phyloP scores from a whole-genome alignment of 2,113 vertebrate genomes.

The Butorides virescens region DNA sequence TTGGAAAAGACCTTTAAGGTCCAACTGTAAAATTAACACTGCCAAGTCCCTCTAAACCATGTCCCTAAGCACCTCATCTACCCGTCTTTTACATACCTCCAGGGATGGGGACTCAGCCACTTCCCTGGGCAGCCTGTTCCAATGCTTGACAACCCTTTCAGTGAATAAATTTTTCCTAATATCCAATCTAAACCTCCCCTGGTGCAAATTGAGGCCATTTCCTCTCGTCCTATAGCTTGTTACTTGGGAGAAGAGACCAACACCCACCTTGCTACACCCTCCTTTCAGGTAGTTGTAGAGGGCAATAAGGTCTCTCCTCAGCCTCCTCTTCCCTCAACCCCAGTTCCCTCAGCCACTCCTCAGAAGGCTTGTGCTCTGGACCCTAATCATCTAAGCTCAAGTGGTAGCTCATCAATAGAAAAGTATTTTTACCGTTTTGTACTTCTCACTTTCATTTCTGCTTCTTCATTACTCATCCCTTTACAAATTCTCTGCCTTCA shows the following conservation, averaged over 20 bases:
- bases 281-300: not conserved
- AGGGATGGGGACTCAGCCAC: not conserved
- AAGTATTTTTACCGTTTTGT: not conserved
- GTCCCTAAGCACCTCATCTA: not conserved
- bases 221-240: not conserved
- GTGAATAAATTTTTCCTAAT: not conserved
- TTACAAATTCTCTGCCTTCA: not conserved
- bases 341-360: not conserved
- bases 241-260: not conserved
- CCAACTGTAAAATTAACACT: not conserved
- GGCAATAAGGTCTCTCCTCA: not conserved
- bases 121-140: not conserved
- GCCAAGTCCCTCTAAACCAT: not conserved
- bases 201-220: not conserved
- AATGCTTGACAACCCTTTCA: not conserved
- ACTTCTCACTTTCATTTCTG: not conserved
- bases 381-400: not conserved
- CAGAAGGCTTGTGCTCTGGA: not conserved
- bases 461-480: not conserved
- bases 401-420: not conserved
- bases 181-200: not conserved
- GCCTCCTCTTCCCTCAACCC: no score
- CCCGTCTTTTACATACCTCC: not conserved
- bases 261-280: accelerated
- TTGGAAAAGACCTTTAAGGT: not conserved